These are phyloP conservation scores for Takifugu flavidus DNA, from an alignment of 2,113 vertebrate species.

Conservation along the genomic window DNA sequence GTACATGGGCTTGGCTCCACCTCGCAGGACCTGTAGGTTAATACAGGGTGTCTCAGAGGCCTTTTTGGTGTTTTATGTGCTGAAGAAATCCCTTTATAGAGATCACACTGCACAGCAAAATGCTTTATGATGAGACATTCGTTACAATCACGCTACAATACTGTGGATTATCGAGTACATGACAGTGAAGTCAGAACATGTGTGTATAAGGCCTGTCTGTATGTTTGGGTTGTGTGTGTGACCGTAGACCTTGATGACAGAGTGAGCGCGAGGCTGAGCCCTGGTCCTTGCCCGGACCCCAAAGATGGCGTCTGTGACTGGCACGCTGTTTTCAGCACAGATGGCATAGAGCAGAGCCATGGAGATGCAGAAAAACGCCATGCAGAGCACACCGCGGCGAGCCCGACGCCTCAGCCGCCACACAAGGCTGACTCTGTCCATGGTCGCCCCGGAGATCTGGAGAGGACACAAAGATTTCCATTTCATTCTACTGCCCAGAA, in stretches of 20 bases:
- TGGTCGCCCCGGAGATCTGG: conserved; percentile 69
- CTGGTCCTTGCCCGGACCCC: conserved; percentile 70
- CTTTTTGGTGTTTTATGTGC: no score
- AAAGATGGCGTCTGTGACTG: conserved; percentile 75
- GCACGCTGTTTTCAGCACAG: conserved; percentile 78
- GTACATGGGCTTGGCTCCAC: conserved; percentile 68
- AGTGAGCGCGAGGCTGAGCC: conserved; percentile 72
- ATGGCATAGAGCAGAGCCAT: conserved; percentile 77
- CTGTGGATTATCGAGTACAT: no score
- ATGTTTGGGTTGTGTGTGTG: background rate
- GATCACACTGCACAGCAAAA: no score
- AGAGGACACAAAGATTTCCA: background rate
- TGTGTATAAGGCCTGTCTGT: no score
- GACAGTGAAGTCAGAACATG: no score
- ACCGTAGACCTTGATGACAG: conserved; percentile 61
- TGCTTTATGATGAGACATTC: no score
- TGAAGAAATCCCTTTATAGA: no score
- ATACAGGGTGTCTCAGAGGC: background rate
- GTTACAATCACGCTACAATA: no score
- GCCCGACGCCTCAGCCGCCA: conserved; percentile 75
- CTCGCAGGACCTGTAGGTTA: conserved; percentile 61
- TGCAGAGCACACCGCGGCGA: conserved; percentile 71
- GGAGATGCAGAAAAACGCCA: conserved; percentile 73
- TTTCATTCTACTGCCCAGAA: no score
- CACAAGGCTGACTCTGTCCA: conserved; percentile 74